Base-by-base conservation (phyloP, 1,140 invertebrate genomes). In the Ctenoplectra terminalis region DNA sequence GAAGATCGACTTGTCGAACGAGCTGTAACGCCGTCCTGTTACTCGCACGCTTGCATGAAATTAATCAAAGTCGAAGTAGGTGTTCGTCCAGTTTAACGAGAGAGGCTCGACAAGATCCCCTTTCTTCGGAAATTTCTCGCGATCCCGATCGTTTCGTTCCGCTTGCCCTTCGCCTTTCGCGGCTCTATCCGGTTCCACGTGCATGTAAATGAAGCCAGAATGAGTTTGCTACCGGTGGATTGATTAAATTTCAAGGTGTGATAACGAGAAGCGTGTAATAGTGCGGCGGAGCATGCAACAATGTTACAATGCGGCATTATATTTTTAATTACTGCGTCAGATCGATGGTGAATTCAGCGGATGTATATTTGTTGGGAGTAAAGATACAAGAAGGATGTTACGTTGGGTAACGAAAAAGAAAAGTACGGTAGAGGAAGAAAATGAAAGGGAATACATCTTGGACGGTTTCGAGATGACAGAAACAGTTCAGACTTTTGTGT, bases 21-120 rank as follows among this genome's bases (percentile, higher is more conserved):
- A 87, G 82, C 87, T 90, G 84, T 89, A 85, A 90, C 84, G 85
- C 84, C 84, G 81, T 73, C 77, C 82, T 87, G 87, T 88, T 87
- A 80, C 84, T 74, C 78, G 56, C 43, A 81, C 67, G 50, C 73
- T 82, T 81, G 60, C 80, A n/a, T 46, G 37, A 77, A 46, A 77
- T 77, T 77, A 77, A 77, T 69, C 74, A 75, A 75, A 75, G 46
- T 50, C 60, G 60, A 64, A 50, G 72, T 64, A 60, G 43, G 58
- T 52, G 60, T 50, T 69, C 17, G 61, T 56, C 46, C 46, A 29
- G 46, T 69, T 69, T 29, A 69, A 77, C 74, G 37, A 56, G 46
- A 34, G n/a, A 34, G 17, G 46, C 50, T 31, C 20, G 37, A 20
- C 34, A 0, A 13, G 60, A 50, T 63, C 46, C 50, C 48, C 13